A percentile compares a stretch with the other conserved stretches of the same genome.
phyloP scores from a whole-genome alignment of 2,888 invertebrate genomes.

The Caenorhabditis sinica region DNA sequence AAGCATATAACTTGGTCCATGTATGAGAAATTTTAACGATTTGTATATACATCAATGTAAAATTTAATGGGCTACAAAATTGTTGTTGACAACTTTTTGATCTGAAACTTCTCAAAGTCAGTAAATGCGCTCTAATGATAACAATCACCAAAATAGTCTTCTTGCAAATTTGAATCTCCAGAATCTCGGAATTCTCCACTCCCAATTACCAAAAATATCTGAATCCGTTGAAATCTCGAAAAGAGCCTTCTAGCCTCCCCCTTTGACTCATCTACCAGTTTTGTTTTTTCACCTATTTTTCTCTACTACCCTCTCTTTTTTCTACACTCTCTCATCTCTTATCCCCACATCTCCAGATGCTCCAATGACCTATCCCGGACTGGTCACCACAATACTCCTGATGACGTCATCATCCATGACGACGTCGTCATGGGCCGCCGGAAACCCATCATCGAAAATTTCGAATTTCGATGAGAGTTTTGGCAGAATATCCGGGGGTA shows the following conservation, averaged over 20 bases:
- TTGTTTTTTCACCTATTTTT: constrained; percentile 12
- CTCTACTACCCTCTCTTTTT: constrained; percentile 22
- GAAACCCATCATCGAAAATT: constrained; percentile 23
- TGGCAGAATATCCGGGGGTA: constrained; percentile 30
- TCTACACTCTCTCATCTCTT: constrained; percentile 4
- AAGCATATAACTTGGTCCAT: neutral
- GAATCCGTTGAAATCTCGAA: neutral
- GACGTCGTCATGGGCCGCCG: constrained; percentile 14
- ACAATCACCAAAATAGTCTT: neutral
- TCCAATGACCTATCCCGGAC: constrained; percentile 37
- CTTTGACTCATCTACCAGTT: neutral
- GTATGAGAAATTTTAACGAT: neutral
- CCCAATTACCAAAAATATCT: no score
- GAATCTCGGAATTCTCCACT: no score
- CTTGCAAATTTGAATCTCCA: no score
- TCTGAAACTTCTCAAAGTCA: no score
- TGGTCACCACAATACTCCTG: constrained; percentile 7
- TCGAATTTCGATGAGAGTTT: constrained; percentile 58
- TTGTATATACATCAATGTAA: no score
- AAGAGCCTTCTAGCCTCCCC: neutral
- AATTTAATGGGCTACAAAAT: no score
- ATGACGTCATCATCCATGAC: constrained; percentile 20
- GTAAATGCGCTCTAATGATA: no score
- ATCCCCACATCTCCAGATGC: constrained; percentile 26
- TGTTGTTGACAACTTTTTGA: no score